Base-by-base conservation (phyloP, 2,113 vertebrate genomes). In the Embiotoca jacksoni region DNA sequence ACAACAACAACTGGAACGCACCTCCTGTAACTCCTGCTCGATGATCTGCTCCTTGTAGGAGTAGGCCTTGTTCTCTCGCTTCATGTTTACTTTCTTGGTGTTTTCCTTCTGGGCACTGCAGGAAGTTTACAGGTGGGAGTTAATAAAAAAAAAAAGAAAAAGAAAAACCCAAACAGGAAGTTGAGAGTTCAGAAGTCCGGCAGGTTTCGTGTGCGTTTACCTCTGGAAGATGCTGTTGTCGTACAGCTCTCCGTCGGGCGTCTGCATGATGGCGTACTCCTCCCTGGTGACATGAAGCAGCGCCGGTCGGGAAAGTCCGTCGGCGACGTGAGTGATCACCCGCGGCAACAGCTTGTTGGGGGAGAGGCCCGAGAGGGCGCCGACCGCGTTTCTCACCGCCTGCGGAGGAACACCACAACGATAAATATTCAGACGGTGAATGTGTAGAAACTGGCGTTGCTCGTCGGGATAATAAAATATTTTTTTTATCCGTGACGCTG, bases 41-140 rank as follows among this genome's bases (percentile, higher is more conserved):
- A 99, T 98, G 84, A 99, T 99, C 92, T 99, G 98, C 3, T 99
- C 98, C 93, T 99, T 99, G 84, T 97, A 99, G 50, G 97, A 98
- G 46, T 99, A 99, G 7, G 97, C 97, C 80, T 99, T 99, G 86
- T 99, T 99, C 92, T 99, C 98, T 60, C 98, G 94, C 88, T 98
- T 99, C 94, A 99, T 96, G 91, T 99, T 99, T 75, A 93, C 95
- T 77, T 97, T 99, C 92, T 98, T 99, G 66, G 94, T 92, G 83
- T 94, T 97, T 81, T 99, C 98, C 88, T 99, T 97, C 63, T 98
- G 96, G 61, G 97, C 96, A 81, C 98, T 99, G 87, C 30, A 82
- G 78, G 78, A 58, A 39, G 10, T 37, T 46, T 0, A 61, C 14
- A 63, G 2, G 23, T 2, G 23, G 16, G 3, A 46, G 16, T 35